Evolutionary conservation across 2,888 invertebrate species (phyloP).

Genomic region (Zygothrica quintamaculata): DNA sequence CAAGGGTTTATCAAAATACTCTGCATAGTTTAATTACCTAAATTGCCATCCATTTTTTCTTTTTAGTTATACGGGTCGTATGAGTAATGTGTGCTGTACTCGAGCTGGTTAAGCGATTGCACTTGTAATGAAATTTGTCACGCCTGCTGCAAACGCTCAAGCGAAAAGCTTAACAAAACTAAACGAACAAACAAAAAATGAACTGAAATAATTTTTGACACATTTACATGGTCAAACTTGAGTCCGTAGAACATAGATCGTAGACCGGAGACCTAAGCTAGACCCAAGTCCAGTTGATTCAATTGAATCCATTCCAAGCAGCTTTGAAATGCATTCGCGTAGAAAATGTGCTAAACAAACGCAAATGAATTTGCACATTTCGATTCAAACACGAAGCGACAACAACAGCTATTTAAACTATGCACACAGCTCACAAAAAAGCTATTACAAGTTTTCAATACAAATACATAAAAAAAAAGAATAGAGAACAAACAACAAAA

Average conservation of each 20-base stretch:
- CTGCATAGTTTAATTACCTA: constrained; percentile 62
- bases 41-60: constrained; percentile 50
- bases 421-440: constrained; percentile 19
- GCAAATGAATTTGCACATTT: constrained; percentile 75
- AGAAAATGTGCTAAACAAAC: constrained; percentile 75
- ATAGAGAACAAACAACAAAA: constrained; percentile 1
- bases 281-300: constrained; percentile 23
- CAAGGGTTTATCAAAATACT: constrained; percentile 60
- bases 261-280: not conserved
- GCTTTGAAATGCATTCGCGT: constrained; percentile 54
- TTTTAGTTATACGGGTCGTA: constrained; percentile 36
- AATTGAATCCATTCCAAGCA: constrained; percentile 14
- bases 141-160: constrained; percentile 15
- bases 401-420: constrained; percentile 39
- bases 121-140: constrained; percentile 63
- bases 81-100: constrained; percentile 41
- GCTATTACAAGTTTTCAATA: constrained; percentile 12
- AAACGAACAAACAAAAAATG: constrained; percentile 2
- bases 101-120: constrained; percentile 22
- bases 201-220: constrained; percentile 49
- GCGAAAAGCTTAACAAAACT: constrained; percentile 3
- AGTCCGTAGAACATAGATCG: not conserved
- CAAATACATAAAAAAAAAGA: constrained; percentile 21
- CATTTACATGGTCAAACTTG: constrained; percentile 50
- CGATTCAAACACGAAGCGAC: constrained; percentile 66